These are phyloP conservation scores for Pheucticus melanocephalus DNA, from an alignment of 2,113 vertebrate species.

Conservation along the genomic window DNA sequence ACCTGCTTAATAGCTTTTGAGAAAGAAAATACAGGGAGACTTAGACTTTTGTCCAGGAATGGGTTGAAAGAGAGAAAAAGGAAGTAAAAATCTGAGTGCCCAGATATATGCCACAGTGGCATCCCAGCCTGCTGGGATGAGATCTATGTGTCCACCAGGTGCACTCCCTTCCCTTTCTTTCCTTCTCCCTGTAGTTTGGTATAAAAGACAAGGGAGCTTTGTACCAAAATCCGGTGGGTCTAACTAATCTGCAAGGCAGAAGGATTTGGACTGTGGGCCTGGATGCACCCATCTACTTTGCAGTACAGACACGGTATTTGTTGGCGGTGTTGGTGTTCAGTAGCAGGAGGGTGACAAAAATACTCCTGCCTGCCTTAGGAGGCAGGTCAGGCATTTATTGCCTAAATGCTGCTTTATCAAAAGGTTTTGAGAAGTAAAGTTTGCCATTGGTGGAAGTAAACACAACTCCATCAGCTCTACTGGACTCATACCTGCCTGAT, in stretches of 20 bases:
- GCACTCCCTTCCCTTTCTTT: not conserved
- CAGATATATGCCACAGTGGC: not conserved
- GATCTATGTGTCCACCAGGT: not conserved
- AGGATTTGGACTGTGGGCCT: not conserved
- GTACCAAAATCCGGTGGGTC: not conserved
- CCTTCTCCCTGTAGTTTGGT: not conserved
- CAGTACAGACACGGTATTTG: not conserved
- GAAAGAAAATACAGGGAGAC: not conserved
- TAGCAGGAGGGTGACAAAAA: not conserved
- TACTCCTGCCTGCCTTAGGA: not conserved
- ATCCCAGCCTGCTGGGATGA: not conserved
- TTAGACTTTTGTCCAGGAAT: not conserved
- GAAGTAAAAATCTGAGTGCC: not conserved
- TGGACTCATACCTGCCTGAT: not conserved
- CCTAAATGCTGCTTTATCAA: not conserved
- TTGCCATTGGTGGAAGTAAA: not conserved
- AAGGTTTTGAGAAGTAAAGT: not conserved
- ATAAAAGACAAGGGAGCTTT: not conserved
- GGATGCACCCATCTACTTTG: fast-evolving
- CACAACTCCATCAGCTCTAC: not conserved
- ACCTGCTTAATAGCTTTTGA: not conserved
- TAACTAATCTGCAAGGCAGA: not conserved
- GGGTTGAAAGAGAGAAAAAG: not conserved
- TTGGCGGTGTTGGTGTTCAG: not conserved
- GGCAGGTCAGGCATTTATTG: not conserved